phyloP scores from a whole-genome alignment of 2,113 vertebrate genomes.

The Hippocampus abdominalis region DNA sequence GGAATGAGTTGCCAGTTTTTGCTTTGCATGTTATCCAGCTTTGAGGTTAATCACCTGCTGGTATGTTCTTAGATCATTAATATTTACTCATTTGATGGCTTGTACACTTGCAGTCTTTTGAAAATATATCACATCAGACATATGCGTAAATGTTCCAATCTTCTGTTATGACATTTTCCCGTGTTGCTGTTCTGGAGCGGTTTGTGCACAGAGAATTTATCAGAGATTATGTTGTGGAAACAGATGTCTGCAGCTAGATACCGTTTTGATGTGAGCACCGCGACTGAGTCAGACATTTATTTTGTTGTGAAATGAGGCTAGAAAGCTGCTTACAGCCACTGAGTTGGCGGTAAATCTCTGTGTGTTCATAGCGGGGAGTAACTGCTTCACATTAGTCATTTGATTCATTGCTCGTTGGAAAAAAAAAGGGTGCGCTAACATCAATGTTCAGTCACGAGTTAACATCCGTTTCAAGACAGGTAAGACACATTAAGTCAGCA shows the following conservation, averaged over 20 bases:
- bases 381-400: conserved; percentile 9
- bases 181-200: neutral
- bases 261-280: neutral
- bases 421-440: conserved; percentile 8
- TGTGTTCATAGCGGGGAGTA: neutral
- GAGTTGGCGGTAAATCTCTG: neutral
- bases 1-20: too few relatives aligned
- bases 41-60: too few relatives aligned
- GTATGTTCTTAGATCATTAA: too few relatives aligned
- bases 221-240: conserved; percentile 5
- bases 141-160: neutral
- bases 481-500: neutral
- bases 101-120: neutral
- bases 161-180: neutral
- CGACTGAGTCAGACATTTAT: conserved; percentile 10
- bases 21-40: too few relatives aligned
- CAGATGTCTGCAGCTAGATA: conserved; percentile 1
- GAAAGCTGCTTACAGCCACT: conserved; percentile 5
- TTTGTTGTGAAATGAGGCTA: conserved; percentile 1
- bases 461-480: neutral
- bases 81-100: too few relatives aligned
- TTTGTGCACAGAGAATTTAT: neutral
- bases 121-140: neutral
- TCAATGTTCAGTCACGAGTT: neutral
- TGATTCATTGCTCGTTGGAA: conserved; percentile 1